Percentiles rank a stretch among this genome's conserved stretches.
Conservation (phyloP, 1,140 invertebrate genomes). For the Solen grandis region DNA sequence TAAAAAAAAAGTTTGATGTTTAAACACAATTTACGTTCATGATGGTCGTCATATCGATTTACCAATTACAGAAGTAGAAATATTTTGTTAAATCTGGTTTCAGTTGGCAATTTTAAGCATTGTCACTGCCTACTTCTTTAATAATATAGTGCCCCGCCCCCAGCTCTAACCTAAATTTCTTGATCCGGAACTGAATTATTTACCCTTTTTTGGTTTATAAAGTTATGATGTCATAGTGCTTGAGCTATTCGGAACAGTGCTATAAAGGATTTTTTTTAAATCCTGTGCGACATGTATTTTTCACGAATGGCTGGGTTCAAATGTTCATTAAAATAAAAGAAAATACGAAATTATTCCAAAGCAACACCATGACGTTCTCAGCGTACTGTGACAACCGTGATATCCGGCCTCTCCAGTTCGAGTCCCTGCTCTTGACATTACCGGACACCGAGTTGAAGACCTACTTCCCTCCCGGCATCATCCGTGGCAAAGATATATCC, state of each 20-base stretch:
- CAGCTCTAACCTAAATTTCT: too few species aligned
- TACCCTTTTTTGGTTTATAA: too few species aligned
- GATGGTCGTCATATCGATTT: too few species aligned
- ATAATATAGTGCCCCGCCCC: too few species aligned
- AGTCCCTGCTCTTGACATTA: background rate
- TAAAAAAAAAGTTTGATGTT: too few species aligned
- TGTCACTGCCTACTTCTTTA: too few species aligned
- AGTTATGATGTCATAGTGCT: background rate
- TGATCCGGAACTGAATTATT: too few species aligned
- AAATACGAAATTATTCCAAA: background rate
- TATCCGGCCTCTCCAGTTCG: slow-evolving; percentile 25
- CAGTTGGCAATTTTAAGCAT: too few species aligned
- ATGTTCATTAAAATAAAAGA: background rate
- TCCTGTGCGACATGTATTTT: background rate
- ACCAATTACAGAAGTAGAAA: too few species aligned
- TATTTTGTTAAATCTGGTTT: too few species aligned
- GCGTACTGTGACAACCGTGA: slow-evolving; percentile 14
- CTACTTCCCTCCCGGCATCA: slow-evolving; percentile 14
- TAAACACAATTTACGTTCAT: too few species aligned
- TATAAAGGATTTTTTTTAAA: background rate
- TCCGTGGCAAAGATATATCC: background rate
- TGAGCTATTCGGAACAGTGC: background rate
- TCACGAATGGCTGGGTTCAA: background rate
- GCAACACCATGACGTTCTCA: slow-evolving; percentile 39
- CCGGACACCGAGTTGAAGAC: background rate